phyloP scores from a whole-genome alignment of 64 coral and sea anemone species.

The Stichodactyla mertensii region DNA sequence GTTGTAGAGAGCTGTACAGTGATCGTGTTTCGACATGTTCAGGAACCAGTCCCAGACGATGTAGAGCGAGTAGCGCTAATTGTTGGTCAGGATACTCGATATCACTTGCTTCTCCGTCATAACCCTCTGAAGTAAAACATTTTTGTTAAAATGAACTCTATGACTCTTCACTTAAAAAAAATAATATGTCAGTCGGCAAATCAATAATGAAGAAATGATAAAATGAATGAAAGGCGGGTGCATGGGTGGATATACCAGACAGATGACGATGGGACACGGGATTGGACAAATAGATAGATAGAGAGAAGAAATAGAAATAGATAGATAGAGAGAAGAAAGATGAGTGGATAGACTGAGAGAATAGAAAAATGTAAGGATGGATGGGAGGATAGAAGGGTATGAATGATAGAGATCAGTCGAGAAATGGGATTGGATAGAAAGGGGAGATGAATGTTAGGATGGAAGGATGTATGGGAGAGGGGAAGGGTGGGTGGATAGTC shows the following conservation, averaged over 20 bases:
- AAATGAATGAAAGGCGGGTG: neutral
- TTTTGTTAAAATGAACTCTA: neutral
- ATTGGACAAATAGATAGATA: no score
- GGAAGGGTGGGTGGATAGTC: no score
- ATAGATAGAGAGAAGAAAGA: no score
- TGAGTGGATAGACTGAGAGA: no score
- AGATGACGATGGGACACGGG: no score
- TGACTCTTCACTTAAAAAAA: neutral
- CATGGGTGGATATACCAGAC: no score
- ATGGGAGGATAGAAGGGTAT: neutral
- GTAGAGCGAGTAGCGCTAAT: constrained; percentile 34
- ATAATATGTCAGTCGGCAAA: neutral
- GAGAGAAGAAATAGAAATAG: no score
- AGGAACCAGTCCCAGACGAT: constrained; percentile 53
- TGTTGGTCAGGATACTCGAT: constrained; percentile 36
- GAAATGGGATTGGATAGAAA: neutral
- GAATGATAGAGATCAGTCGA: neutral
- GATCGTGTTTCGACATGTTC: constrained; percentile 79
- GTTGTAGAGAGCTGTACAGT: constrained; percentile 53
- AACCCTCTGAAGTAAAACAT: neutral
- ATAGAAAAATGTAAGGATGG: neutral
- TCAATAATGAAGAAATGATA: neutral
- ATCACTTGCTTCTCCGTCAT: neutral
- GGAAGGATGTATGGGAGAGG: no score
- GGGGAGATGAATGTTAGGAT: no score